These are phyloP conservation scores for human DNA, from an alignment of 2,113 vertebrate genomes.

Conservation along the genomic window GRCh38 chr7:85348501-85349000, in stretches of 20 bases:
- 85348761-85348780: neutral
- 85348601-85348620: neutral
- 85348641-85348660: neutral
- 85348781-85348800: neutral
- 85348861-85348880: neutral
- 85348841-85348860: neutral
- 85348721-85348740: neutral
- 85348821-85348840: neutral
- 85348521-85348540: neutral
- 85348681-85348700: neutral
- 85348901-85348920: neutral
- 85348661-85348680: neutral
- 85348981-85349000: neutral
- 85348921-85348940: neutral
- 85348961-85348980: neutral
- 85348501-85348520: neutral
- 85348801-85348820: neutral
- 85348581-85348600: neutral
- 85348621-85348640: neutral
- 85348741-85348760: neutral
- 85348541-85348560: neutral
- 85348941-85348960: neutral
- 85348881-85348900: neutral
- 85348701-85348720: neutral
- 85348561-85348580: neutral